Evolutionary conservation across 2,888 invertebrate species (phyloP), one percentile per base, ranked within the genome.

Genomic region (Carpatolechia fugitivella): DNA sequence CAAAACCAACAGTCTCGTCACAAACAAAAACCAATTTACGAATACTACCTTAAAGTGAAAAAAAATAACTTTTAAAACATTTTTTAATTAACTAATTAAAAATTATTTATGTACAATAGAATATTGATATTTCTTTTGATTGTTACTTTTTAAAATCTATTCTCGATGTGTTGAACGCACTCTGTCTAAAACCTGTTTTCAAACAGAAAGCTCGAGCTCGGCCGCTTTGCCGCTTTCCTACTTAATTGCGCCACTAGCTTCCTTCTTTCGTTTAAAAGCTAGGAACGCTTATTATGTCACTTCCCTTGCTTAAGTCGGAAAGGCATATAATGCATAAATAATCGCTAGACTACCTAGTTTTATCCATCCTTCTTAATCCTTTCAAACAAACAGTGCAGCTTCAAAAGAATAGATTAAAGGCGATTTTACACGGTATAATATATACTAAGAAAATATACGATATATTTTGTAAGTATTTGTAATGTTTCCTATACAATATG

Each of bases 331-430:
- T 68, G 60, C 71, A 72, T 70, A 70, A 70, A 66, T 67, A 64
- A 62, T 62, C 53, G 38, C 49, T 1, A 48, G 44, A 44, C 50
- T 50, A 33, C 36, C 57, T 59, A 53, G 60, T 59, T 59, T 58
- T 65, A 62, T 10, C 5, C 24, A 13, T 44, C 24, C n/a, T 44
- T 24, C 62, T 70, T 69, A 79, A 80, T 77, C 74, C 72, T 74
- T 73, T 72, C 65, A 59, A 66, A 68, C 60, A 70, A 72, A 67
- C 62, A 66, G 74, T 69, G 63, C 24, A 24, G 24, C 24, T 64
- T 68, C 65, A 64, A 61, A 66, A 69, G 70, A 76, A 77, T 68
- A 72, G 70, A 77, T 1, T 44, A 13, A 20, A 24, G 20, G 24
- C 3, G 6, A n/a, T 41, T 18, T 8, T 5, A 44, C 16, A 20